phyloP scores from a whole-genome alignment of 2,113 vertebrate genomes.

The Crotalus tigris region DNA sequence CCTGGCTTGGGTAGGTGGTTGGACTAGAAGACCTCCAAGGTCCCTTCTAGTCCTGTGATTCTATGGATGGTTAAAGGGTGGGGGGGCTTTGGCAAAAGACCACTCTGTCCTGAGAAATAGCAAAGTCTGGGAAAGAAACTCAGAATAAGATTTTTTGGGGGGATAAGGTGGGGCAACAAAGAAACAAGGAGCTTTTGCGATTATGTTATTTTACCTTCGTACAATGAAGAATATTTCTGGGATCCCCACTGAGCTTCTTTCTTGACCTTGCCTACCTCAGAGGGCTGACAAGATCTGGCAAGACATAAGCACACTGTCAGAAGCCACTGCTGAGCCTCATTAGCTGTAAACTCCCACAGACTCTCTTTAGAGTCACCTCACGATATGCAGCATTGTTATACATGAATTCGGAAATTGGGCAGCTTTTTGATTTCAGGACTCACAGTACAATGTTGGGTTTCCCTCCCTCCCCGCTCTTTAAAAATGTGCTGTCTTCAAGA shows the following conservation, averaged over 20 bases:
- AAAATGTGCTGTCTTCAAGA: neutral
- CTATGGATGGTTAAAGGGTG: neutral
- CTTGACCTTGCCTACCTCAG: neutral
- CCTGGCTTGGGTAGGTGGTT: too few species aligned
- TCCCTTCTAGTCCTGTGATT: neutral
- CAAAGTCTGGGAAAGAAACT: neutral
- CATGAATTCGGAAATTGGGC: conserved; percentile 51
- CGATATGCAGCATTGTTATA: conserved; percentile 55
- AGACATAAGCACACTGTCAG: conserved; percentile 57
- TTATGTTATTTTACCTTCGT: neutral
- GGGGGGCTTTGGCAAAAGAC: neutral
- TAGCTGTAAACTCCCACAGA: conserved; percentile 62
- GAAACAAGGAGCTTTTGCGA: neutral
- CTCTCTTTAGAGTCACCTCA: conserved; percentile 52
- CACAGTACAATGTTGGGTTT: conserved; percentile 1
- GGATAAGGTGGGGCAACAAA: neutral
- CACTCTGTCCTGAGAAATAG: neutral
- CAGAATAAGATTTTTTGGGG: neutral
- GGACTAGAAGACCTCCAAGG: neutral
- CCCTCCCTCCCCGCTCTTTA: neutral
- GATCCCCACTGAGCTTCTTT: neutral
- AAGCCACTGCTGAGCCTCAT: conserved; percentile 64
- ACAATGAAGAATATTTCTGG: neutral
- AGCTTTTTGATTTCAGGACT: conserved; percentile 51
- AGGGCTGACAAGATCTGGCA: conserved; percentile 29